Evolutionary conservation across 2,888 invertebrate species (phyloP).

Genomic region (Pachliopta kotzebuea): DNA sequence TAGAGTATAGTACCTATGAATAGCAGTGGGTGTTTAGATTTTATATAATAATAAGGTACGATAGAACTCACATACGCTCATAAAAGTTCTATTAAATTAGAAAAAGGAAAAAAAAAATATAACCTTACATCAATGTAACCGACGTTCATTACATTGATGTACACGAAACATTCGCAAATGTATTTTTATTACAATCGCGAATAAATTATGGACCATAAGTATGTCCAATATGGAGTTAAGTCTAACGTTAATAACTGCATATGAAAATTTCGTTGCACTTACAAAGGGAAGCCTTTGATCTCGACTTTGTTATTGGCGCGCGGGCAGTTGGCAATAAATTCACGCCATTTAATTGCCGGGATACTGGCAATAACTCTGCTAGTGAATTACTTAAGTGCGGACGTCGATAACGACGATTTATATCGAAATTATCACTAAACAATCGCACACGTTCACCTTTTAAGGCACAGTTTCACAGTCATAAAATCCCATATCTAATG

Average conservation of each 20-base stretch:
- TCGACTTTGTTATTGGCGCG: slow-evolving; percentile 43
- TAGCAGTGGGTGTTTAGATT: no score
- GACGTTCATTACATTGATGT: background rate
- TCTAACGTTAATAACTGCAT: slow-evolving; percentile 35
- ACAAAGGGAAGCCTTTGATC: slow-evolving; percentile 52
- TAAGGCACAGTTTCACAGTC: slow-evolving; percentile 10
- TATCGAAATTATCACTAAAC: slow-evolving; percentile 36
- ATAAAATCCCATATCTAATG: no score
- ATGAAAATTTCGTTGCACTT: slow-evolving; percentile 37
- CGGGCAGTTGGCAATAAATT: slow-evolving; percentile 47
- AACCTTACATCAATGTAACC: background rate
- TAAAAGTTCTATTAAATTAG: no score
- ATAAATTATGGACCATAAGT: slow-evolving; percentile 20
- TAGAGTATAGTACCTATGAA: no score
- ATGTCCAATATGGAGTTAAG: slow-evolving; percentile 29
- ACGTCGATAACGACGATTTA: slow-evolving; percentile 44
- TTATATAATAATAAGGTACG: no score
- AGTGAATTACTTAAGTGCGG: slow-evolving; percentile 29
- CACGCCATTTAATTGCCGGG: slow-evolving; percentile 47
- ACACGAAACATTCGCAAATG: background rate
- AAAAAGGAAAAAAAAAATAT: no score
- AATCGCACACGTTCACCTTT: slow-evolving; percentile 33
- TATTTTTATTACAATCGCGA: slow-evolving; percentile 1
- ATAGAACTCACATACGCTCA: no score
- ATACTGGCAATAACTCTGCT: slow-evolving; percentile 50